Conservation (phyloP, 2,888 invertebrate genomes). For the Mimachlamys varia region DNA sequence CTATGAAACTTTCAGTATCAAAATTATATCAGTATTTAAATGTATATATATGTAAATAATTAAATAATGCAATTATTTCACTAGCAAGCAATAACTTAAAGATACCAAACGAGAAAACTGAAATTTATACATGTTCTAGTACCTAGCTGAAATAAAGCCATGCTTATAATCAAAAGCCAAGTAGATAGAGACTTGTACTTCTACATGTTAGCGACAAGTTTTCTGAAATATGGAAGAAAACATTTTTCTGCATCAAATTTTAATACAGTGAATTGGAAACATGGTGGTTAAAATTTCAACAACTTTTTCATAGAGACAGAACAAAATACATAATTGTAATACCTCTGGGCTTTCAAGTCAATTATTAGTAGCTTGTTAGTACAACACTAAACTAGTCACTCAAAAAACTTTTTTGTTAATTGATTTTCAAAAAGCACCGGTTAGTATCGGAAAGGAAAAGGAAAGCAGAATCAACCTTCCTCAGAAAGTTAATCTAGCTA, state of each 20-base stretch:
- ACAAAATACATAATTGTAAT: no score
- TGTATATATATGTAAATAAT: neutral
- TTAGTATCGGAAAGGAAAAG: neutral
- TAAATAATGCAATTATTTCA: constrained; percentile 1
- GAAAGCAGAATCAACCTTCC: neutral
- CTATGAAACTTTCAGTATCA: no score
- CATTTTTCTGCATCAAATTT: no score
- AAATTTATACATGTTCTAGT: neutral
- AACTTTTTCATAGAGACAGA: neutral
- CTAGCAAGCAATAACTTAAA: constrained; percentile 6
- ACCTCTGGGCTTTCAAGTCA: neutral
- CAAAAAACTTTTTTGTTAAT: neutral
- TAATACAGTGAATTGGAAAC: neutral
- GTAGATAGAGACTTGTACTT: neutral
- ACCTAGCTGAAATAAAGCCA: constrained; percentile 16
- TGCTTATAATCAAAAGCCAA: neutral
- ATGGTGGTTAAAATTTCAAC: neutral
- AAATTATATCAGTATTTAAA: neutral
- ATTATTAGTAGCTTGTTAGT: constrained; percentile 16
- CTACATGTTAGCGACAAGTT: no score
- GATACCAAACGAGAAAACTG: neutral
- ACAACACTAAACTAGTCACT: neutral
- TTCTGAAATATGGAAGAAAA: no score
- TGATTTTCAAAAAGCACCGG: neutral
- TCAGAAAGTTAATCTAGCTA: neutral